phyloP scores from a whole-genome alignment of 2,888 invertebrate species.

The Trissoscelio sp. region DNA sequence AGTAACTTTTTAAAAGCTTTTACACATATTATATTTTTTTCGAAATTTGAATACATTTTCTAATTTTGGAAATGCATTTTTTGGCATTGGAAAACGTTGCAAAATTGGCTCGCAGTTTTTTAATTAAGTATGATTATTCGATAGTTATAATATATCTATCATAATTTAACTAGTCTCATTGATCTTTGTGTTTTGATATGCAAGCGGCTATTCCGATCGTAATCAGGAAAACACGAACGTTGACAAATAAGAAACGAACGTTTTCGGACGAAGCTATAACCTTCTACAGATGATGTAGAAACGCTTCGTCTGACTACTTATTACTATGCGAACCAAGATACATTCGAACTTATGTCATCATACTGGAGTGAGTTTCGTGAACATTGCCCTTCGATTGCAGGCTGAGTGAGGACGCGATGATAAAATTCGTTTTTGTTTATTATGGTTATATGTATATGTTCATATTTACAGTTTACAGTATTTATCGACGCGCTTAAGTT shows the following conservation, averaged over 20 bases:
- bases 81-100: constrained; percentile 3
- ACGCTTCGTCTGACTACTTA: constrained; percentile 41
- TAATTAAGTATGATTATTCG: constrained; percentile 9
- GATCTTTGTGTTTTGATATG: constrained; percentile 80
- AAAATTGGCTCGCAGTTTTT: neutral
- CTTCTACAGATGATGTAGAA: constrained; percentile 24
- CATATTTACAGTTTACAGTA: constrained; percentile 39
- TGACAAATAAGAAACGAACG: constrained; percentile 43
- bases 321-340: constrained; percentile 61
- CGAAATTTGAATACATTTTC: no score
- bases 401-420: constrained; percentile 27
- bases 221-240: constrained; percentile 73
- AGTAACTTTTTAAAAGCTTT: no score
- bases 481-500: constrained; percentile 27
- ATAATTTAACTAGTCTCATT: constrained; percentile 48
- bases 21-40: no score
- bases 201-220: constrained; percentile 82
- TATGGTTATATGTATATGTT: constrained; percentile 26
- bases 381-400: constrained; percentile 18
- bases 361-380: constrained; percentile 19
- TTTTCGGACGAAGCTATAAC: constrained; percentile 38
- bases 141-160: constrained; percentile 17
- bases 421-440: constrained; percentile 28
- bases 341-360: constrained; percentile 36
- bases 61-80: no score